Percentiles rank a stretch among this genome's conserved stretches.
Conservation (phyloP, 2,113 vertebrate genomes). For the Podilymbus podiceps region DNA sequence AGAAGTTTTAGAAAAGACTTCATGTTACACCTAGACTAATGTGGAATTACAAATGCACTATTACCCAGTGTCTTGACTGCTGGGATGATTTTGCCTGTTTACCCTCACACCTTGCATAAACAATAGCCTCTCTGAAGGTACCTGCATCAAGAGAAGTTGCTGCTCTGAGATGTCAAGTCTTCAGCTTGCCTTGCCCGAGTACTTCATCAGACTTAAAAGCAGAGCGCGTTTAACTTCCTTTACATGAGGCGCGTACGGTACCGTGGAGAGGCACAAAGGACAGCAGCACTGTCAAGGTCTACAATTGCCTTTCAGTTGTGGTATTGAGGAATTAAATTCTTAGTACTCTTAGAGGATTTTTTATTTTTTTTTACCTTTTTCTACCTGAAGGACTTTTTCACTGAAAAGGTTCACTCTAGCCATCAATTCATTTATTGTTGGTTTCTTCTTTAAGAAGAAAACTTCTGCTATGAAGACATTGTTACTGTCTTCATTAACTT, state of each 20-base stretch:
- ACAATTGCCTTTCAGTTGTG: background rate
- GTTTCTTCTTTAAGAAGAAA: background rate
- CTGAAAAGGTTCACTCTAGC: background rate
- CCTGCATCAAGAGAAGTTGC: conserved; percentile 15
- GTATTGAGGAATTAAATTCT: background rate
- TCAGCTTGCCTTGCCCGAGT: background rate
- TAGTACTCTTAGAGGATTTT: background rate
- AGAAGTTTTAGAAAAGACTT: background rate
- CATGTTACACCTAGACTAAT: background rate
- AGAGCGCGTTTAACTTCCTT: background rate
- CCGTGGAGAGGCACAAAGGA: conserved; percentile 1
- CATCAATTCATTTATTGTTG: background rate
- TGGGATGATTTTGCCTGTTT: background rate
- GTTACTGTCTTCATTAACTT: background rate
- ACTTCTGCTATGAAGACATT: background rate
- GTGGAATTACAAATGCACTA: background rate
- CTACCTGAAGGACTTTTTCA: background rate
- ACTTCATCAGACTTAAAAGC: background rate
- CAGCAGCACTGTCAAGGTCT: background rate
- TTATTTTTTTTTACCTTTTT: background rate
- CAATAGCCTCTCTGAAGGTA: conserved; percentile 13
- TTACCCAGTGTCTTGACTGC: background rate
- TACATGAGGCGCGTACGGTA: background rate
- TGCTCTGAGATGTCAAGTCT: background rate
- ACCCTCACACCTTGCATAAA: background rate